Evolutionary conservation across 2,113 vertebrate species (phyloP), one percentile per base, ranked within the genome.

Genomic region (Sinocyclocheilus anophthalmus): DNA sequence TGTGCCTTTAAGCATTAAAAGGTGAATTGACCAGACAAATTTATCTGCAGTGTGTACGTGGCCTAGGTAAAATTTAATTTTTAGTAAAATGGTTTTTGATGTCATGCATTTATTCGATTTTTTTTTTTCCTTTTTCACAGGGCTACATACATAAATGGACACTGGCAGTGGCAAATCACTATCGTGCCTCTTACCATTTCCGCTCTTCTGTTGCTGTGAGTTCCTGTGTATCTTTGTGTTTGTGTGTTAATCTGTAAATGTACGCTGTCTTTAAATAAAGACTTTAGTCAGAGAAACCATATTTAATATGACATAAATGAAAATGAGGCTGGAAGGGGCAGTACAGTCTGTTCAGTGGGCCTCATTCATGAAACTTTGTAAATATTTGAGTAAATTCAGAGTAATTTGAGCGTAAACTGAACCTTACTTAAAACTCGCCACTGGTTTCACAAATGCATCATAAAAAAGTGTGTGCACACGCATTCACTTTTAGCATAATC

Each of bases 151-250:
- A 97, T 75, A 84, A 95, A 39, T 99, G 98, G 97, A 89, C 92
- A 81, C 95, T 99, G 20, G 96, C 96, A 0, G 95, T 97, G 0
- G 94, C 96, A 24, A 93, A 78, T 0, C 83, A 97, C 65, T 93
- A 94, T 2, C 94, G 95, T 83, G 96, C 97, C 0, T 93, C 88
- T 0, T 98, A 96, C 91, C 93, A 96, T 48, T 98, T 99, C 90
- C 95, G 96, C 1, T 94, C 96, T 0, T 92, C 96, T 5, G 96
- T 92, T 22, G 96, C 96, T 83, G 97, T 98, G 95, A 97, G 97
- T 67, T 30, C 30, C 30, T 30, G 30, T 30, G n/a, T 88, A 5
- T 88, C 26, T 81, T 76, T 18, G 6, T 48, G 1, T 85, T 10
- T 70, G 16, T 37, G 30, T 70, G 30, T 70, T 37, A 9, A 37